Evolutionary conservation across 2,888 invertebrate genomes (phyloP), one percentile per base, ranked within the genome.

Genomic region (Chloroclysta siterata): DNA sequence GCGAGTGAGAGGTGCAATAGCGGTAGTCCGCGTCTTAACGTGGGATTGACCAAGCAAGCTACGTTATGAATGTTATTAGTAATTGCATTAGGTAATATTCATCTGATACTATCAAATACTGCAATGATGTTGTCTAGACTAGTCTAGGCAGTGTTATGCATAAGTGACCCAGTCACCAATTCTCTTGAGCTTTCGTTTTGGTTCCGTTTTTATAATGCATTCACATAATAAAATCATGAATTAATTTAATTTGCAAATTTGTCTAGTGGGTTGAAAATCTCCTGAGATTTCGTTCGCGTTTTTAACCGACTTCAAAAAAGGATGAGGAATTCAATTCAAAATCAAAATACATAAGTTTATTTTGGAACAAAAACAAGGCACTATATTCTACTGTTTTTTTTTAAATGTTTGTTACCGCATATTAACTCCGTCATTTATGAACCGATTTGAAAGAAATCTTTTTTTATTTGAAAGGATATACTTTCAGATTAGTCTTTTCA

Each of bases 81-180:
- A 14, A 48, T 56, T 36, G 42, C 11, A 22, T 53, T 59, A 39
- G 7, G 41, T 33, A 42, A 53, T 46, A 29, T n/a, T 46, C 39
- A 29, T 11, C 29, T 46, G 56, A 56, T 52, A 56, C 46, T 29
- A 56, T 61, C 61, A 55, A 55, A 55, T 53, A 48, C 47, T 47
- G 47, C n/a, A 55, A 60, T 61, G 46, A 52, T 44, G 28, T 39
- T 10, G 60, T 56, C 56, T 50, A 61, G 61, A 56, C 56, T 4
- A 52, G 56, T 61, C 52, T 39, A 56, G 56, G 11, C 6, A 33
- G 28, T 48, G 17, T 46, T 51, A 54, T 61, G 61, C 29, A 36
- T 44, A 28, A 50, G 50, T 50, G 54, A 60, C 60, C 54, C 10
- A 60, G 41, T 42, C 51, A 7, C 33, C 33, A 33, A 33, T 33